phyloP scores from a whole-genome alignment of 2,797 vertebrate species.

The Enteromius paludinosus region DNA sequence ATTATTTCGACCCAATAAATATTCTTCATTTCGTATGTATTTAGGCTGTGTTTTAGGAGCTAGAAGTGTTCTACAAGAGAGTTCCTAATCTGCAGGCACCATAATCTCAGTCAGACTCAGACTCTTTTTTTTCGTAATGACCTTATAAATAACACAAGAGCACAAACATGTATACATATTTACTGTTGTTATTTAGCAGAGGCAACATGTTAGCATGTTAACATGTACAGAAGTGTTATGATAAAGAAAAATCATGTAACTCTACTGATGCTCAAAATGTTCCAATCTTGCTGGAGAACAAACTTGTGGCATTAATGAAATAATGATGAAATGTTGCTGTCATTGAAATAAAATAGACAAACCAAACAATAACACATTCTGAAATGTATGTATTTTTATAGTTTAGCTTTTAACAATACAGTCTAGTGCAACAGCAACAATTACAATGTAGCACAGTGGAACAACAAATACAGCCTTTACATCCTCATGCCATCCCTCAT shows the following conservation, averaged over 20 bases:
- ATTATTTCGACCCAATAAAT: constrained; percentile 77
- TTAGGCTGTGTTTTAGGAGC: constrained; percentile 68
- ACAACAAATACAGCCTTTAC: neutral
- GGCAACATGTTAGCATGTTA: neutral
- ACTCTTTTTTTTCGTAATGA: constrained; percentile 10
- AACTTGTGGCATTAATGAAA: neutral
- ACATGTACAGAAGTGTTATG: neutral
- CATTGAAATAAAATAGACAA: neutral
- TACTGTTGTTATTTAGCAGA: neutral
- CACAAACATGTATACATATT: neutral
- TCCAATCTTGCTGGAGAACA: neutral
- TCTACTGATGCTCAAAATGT: neutral
- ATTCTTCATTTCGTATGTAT: constrained; percentile 66
- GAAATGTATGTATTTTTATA: neutral
- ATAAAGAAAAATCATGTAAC: neutral
- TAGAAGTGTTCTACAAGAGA: constrained; percentile 35
- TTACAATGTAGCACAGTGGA: neutral
- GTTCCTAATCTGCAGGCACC: constrained; percentile 17
- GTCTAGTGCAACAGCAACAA: neutral
- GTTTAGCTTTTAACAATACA: neutral
- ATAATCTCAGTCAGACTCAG: constrained; percentile 15
- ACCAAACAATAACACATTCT: neutral
- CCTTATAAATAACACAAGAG: constrained; percentile 13
- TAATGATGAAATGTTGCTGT: neutral
- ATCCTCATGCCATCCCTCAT: neutral